These are phyloP conservation scores for Lasius fuliginosus DNA, from an alignment of 2,888 invertebrate genomes.

Conservation along the genomic window DNA sequence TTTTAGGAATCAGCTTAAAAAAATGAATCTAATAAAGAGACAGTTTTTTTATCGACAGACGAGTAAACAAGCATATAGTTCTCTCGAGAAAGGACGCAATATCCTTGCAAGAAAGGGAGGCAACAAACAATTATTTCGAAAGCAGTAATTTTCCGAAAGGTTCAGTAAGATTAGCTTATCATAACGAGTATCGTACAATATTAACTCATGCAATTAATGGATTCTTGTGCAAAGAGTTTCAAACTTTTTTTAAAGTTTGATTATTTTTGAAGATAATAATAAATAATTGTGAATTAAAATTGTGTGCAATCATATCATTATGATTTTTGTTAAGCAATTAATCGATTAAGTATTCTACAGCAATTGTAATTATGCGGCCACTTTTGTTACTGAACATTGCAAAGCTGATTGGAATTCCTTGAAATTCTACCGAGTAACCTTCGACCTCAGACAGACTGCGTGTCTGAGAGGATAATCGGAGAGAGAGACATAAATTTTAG, in stretches of 20 bases:
- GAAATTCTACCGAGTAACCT: not conserved
- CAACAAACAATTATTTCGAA: not conserved
- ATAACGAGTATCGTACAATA: not conserved
- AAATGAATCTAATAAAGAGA: not conserved
- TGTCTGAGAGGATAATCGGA: not conserved
- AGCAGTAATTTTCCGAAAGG: not conserved
- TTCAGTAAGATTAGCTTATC: not conserved
- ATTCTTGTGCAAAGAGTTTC: not conserved
- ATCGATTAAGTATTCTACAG: conserved; percentile 14
- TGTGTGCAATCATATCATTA: not conserved
- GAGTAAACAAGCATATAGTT: not conserved
- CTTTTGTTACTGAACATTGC: not conserved
- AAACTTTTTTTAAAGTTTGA: not conserved
- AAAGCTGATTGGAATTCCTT: not conserved
- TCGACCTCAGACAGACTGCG: not conserved
- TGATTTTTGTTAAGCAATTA: not conserved
- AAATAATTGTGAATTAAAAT: not conserved
- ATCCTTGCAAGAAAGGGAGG: not conserved
- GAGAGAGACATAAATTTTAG: not conserved
- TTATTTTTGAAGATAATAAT: not conserved
- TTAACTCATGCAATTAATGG: conserved; percentile 8
- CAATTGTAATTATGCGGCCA: conserved; percentile 8
- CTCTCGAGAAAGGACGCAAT: not conserved
- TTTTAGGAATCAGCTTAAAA: conserved; percentile 21
- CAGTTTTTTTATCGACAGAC: not conserved